Conservation (phyloP, 2,888 invertebrate species). For the Apodemia zela region DNA sequence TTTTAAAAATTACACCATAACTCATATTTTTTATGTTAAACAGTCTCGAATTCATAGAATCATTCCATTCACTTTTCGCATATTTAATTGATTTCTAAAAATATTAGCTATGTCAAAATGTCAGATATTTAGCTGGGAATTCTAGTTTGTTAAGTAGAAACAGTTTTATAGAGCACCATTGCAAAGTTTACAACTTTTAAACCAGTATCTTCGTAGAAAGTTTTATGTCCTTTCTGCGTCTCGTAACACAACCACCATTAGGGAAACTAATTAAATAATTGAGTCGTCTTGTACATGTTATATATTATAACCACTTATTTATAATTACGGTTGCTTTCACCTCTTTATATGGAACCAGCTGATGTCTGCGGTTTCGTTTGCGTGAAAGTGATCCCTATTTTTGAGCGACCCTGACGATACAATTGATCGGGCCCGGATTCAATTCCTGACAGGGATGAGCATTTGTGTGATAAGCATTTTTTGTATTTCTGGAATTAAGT, state of each 20-base stretch:
- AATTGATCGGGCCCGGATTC: too few species aligned
- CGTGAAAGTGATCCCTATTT: background rate
- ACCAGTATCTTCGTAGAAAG: constrained; percentile 13
- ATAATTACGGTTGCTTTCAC: background rate
- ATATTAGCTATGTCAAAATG: background rate
- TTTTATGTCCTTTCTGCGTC: constrained; percentile 16
- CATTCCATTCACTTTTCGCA: constrained; percentile 3
- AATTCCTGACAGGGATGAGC: too few species aligned
- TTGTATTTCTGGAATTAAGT: too few species aligned
- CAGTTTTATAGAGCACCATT: constrained; percentile 13
- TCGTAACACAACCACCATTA: constrained; percentile 8
- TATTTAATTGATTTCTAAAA: background rate
- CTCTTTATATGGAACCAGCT: background rate
- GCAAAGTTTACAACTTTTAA: constrained; percentile 15
- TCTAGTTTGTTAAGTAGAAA: constrained; percentile 12
- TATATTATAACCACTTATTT: constrained; percentile 6
- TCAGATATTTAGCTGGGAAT: background rate
- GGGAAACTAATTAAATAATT: constrained; percentile 17
- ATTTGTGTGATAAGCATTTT: too few species aligned
- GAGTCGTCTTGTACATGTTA: constrained; percentile 6
- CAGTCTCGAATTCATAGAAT: background rate
- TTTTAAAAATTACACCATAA: too few species aligned
- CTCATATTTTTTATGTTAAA: background rate
- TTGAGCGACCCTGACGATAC: too few species aligned
- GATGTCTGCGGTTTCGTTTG: background rate